Conservation (phyloP, 2,797 vertebrate genomes). For the Falco berigora region DNA sequence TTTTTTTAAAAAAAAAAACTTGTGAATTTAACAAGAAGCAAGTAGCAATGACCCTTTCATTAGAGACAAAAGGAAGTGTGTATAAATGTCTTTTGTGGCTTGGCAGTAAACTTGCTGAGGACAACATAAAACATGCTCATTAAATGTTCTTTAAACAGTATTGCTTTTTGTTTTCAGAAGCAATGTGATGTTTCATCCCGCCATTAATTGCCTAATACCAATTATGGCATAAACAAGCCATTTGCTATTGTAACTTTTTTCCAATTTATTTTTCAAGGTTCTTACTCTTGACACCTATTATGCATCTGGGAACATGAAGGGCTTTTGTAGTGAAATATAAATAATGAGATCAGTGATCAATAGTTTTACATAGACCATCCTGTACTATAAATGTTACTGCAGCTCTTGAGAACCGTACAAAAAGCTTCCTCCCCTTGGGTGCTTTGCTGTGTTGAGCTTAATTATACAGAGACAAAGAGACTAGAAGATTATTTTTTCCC, state of each 20-base stretch:
- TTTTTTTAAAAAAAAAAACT: neutral
- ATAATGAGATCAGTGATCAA: neutral
- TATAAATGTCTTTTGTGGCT: slow-evolving; percentile 29
- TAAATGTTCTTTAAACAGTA: slow-evolving; percentile 24
- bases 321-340: neutral
- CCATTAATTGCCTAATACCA: slow-evolving; percentile 54
- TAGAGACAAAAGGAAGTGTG: slow-evolving; percentile 13
- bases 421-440: neutral
- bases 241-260: slow-evolving; percentile 15
- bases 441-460: slow-evolving; percentile 26
- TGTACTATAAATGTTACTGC: rapidly evolving
- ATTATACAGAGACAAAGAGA: slow-evolving; percentile 49
- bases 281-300: neutral
- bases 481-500: neutral
- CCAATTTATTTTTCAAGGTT: neutral
- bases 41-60: slow-evolving; percentile 3
- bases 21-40: neutral
- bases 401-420: neutral
- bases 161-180: slow-evolving; percentile 54
- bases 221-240: slow-evolving; percentile 10
- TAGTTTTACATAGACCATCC: neutral
- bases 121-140: neutral
- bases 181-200: slow-evolving; percentile 15
- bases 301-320: neutral
- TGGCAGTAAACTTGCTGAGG: slow-evolving; percentile 49